Evolutionary conservation across 2,797 vertebrate species (phyloP).

Genomic region (Anas bahamensis): DNA sequence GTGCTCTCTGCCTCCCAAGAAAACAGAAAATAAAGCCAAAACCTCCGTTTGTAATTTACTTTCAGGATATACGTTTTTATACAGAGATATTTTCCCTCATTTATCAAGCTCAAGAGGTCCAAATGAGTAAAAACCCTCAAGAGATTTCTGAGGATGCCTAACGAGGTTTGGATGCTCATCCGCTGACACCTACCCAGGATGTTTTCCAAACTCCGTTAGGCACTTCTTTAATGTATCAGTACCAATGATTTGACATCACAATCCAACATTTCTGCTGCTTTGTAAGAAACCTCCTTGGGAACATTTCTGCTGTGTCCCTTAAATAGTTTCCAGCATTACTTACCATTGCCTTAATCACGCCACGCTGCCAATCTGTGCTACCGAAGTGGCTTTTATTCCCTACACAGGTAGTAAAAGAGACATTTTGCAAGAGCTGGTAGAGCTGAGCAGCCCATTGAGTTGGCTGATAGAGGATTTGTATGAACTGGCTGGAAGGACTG

Average conservation of each 20-base stretch:
- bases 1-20: not conserved
- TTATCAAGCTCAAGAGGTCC: not conserved
- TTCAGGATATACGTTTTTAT: not conserved
- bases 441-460: not conserved
- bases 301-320: conserved; percentile 10
- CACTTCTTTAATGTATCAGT: not conserved
- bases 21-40: not conserved
- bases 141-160: not conserved
- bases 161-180: not conserved
- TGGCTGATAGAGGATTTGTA: not conserved
- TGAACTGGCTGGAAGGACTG: not conserved
- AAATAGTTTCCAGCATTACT: not conserved
- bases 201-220: not conserved
- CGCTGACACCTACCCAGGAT: not conserved
- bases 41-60: not conserved
- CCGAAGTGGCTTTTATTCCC: conserved; percentile 32
- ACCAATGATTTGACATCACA: accelerated
- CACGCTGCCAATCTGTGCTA: not conserved
- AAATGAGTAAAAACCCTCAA: not conserved
- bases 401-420: not conserved
- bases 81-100: not conserved
- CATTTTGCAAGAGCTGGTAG: not conserved
- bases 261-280: not conserved
- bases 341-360: not conserved
- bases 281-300: conserved; percentile 19